These are phyloP conservation scores for Polyodon spathula DNA, from an alignment of 2,113 vertebrate genomes.

Conservation along the genomic window DNA sequence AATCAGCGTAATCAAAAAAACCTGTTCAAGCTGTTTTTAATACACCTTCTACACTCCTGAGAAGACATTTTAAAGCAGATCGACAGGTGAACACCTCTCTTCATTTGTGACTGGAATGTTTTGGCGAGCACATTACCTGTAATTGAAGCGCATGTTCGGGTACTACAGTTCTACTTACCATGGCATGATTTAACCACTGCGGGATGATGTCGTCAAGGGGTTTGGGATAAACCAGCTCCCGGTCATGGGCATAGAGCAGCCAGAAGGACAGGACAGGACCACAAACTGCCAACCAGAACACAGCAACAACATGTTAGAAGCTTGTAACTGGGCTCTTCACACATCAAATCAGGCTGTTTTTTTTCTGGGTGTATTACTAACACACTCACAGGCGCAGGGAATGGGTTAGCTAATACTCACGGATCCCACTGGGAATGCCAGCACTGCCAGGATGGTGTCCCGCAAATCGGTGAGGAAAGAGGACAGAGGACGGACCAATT, in stretches of 20 bases:
- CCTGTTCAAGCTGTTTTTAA: no score
- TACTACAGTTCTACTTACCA: constrained; percentile 28
- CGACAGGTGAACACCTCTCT: no score
- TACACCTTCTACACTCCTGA: no score
- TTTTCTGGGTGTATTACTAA: no score
- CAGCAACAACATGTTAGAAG: no score
- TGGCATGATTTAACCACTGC: constrained; percentile 34
- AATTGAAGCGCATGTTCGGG: neutral
- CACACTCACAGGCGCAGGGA: neutral
- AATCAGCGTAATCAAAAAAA: no score
- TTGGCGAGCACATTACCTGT: constrained; percentile 18
- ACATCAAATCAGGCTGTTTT: no score
- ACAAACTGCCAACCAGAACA: constrained; percentile 46
- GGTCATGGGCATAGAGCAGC: constrained; percentile 32
- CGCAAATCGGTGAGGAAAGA: constrained; percentile 11
- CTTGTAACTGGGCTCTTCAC: no score
- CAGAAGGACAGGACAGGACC: constrained; percentile 39
- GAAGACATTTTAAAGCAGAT: no score
- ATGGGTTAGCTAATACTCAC: constrained; percentile 21
- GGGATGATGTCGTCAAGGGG: constrained; percentile 32
- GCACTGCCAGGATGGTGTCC: constrained; percentile 25
- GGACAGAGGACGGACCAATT: no score
- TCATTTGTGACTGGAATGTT: constrained; percentile 20
- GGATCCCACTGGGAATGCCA: constrained; percentile 32
- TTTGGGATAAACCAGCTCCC: constrained; percentile 37